These are phyloP conservation scores for Propithecus coquereli DNA, from an alignment of 2,113 vertebrate genomes.

Conservation along the genomic window DNA sequence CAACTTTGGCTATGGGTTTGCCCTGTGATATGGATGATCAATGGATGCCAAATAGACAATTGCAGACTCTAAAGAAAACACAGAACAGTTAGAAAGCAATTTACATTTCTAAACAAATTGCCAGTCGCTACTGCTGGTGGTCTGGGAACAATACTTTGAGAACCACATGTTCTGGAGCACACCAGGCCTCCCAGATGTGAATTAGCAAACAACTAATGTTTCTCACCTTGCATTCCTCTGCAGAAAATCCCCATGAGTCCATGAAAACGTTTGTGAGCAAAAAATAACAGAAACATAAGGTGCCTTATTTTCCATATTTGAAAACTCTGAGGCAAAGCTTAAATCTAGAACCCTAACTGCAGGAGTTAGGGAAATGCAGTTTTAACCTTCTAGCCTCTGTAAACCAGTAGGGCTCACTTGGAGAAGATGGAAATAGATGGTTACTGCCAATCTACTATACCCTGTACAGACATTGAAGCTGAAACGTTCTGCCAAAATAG, in stretches of 20 bases:
- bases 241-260: background rate
- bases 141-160: background rate
- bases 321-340: background rate
- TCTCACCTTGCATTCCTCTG: background rate
- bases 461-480: background rate
- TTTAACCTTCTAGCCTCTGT: background rate
- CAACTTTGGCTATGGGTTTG: background rate
- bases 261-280: background rate
- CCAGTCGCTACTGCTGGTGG: background rate
- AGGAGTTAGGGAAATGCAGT: background rate
- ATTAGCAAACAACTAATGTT: background rate
- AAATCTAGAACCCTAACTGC: background rate
- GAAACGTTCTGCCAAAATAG: background rate
- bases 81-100: background rate
- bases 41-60: background rate
- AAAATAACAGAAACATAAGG: background rate
- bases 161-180: background rate
- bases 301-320: background rate
- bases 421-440: background rate
- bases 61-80: background rate
- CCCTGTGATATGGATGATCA: background rate
- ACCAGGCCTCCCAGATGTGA: background rate
- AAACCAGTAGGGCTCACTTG: background rate
- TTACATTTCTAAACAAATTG: background rate
- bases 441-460: background rate